Evolutionary conservation across 1,140 invertebrate genomes (phyloP), one percentile per base, ranked within the genome.

Genomic region (Trinorchestia longiramus): DNA sequence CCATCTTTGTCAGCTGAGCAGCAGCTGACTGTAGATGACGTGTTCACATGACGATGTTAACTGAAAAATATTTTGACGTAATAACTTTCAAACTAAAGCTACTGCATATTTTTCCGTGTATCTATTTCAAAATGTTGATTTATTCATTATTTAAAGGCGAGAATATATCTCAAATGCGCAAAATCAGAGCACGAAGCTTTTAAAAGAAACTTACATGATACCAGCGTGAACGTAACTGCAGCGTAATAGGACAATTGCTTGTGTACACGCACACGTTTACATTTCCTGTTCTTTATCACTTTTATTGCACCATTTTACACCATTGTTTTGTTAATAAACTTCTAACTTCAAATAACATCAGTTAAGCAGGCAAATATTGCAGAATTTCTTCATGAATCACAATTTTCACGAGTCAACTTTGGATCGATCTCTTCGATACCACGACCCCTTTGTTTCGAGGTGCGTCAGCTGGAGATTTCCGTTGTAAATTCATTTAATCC

Each of bases 401-500:
- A 95, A 1, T 19, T 95, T 41, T 95, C 41, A 95, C 15, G 57
- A 53, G 57, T 15, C 41, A 95, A 53, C 45, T 95, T 40, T 95
- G 42, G 44, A 44, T 94, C 92, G 44, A 44, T 94, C 92, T 94
- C 92, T 94, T 53, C 47, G 36, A 45, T 40, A 36, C 92, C 47
- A 43, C n/a, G n/a, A n/a, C 40, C n/a, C 47, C 92, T 94, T 53
- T 94, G n/a, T n/a, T 95, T 15, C 15, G 41, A 53, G 42, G 43
- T 1, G 1, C 62, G 36, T 77, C 62, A 77, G 62, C 62, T 77
- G 62, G 62, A 3, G 8, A 3, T 77, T 28, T 28, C 28, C 3
- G 28, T 3, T 77, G 15, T 77, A 28, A 36, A 77, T 36, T 23
- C 11, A 77, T 23, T 77, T 77, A 19, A 23, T 77, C 28, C n/a